These are phyloP conservation scores for Myotis brandtii DNA, from an alignment of 2,113 vertebrate species.

Conservation along the genomic window DNA sequence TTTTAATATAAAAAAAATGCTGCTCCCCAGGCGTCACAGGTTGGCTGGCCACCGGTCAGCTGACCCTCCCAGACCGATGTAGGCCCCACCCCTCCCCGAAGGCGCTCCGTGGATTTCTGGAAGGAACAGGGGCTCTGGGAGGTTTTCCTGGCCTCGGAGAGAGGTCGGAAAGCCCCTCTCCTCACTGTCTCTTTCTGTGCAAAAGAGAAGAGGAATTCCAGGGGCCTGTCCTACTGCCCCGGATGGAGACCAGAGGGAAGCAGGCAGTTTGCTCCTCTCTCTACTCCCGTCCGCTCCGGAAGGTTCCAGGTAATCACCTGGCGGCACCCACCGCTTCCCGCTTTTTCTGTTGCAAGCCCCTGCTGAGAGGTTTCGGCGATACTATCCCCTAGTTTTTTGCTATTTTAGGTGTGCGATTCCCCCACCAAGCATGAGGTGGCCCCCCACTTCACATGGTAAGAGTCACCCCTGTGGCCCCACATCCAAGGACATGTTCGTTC, in stretches of 20 bases:
- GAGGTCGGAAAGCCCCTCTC: background rate
- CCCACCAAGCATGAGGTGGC: background rate
- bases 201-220: background rate
- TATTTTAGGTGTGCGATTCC: background rate
- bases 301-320: background rate
- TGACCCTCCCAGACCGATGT: background rate
- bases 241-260: background rate
- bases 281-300: background rate
- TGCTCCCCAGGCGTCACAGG: accelerated
- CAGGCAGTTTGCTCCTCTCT: background rate
- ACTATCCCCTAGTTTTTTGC: background rate
- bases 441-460: background rate
- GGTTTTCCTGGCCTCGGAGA: background rate
- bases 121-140: background rate
- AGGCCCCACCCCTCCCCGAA: background rate
- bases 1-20: slow-evolving; percentile 70
- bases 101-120: background rate
- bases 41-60: background rate
- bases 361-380: background rate
- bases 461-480: background rate
- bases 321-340: background rate
- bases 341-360: background rate
- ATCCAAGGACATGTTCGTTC: background rate
- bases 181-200: background rate
- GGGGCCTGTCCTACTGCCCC: background rate